Evolutionary conservation across 2,888 invertebrate genomes (phyloP), one percentile per base, ranked within the genome.

Genomic region (Apodemia duryi): DNA sequence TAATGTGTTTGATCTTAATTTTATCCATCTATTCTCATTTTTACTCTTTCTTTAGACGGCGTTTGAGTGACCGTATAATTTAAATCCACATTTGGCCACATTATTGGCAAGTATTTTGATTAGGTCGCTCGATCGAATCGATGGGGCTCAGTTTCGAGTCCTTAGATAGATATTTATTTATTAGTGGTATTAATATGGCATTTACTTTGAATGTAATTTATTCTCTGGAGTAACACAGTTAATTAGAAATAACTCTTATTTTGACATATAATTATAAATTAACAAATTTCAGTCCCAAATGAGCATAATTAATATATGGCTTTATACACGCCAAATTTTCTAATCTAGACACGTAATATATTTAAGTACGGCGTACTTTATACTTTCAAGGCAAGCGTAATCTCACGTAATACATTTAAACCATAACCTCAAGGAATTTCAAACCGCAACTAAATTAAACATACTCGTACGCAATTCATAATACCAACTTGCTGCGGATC

Each of bases 361-460:
- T 54, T 54, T 54, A 54, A 54, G 11, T 28, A 54, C 54, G 29
- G 29, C 54, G 29, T 49, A 57, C 38, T 38, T 61, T 61, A 66
- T 64, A 54, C 54, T 54, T 54, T 54, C 54, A 54, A 54, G 29
- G 66, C 63, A 61, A 60, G 61, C 64, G 62, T 65, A 72, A 72
- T 70, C 71, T 68, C 66, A 71, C 63, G 71, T 71, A 73, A 71
- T 72, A 73, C 70, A 66, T 75, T 76, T 73, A 68, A 73, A 72
- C 63, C 73, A 67, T 75, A 73, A 75, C 74, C 72, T 69, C 71
- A 71, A 73, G 76, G 73, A 78, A 80, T 74, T 75, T 72, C 67
- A 70, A 75, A 74, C 75, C 73, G 73, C 74, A 75, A 76, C 75
- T 75, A 77, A 82, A 80, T 81, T 79, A 78, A 79, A 78, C 75